These are phyloP conservation scores for Iguana delicatissima DNA, from an alignment of 2,797 vertebrate genomes.

Conservation along the genomic window DNA sequence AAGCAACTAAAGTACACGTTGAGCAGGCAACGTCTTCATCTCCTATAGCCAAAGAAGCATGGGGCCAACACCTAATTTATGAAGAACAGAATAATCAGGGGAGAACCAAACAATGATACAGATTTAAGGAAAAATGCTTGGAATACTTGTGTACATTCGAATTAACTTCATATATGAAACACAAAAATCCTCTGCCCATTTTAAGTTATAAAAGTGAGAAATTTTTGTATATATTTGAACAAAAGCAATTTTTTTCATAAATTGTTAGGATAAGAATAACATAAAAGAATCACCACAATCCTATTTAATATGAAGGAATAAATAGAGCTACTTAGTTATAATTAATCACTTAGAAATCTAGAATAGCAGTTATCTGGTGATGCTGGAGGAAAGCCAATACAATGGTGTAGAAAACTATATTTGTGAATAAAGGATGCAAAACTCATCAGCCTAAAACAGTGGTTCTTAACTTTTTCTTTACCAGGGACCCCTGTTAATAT, in stretches of 20 bases:
- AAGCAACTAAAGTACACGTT: neutral
- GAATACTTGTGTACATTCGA: conserved; percentile 60
- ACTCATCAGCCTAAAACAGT: neutral
- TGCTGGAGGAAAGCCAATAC: neutral
- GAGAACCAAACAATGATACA: conserved; percentile 58
- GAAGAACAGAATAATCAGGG: conserved; percentile 10
- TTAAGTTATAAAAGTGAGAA: conserved; percentile 42
- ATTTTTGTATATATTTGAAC: conserved; percentile 52
- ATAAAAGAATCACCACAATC: conserved; percentile 44
- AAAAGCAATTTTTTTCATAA: conserved; percentile 34
- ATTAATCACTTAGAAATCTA: neutral
- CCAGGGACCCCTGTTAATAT: no score
- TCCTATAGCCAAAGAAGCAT: conserved; percentile 37
- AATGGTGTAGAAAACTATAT: neutral
- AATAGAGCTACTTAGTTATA: conserved; percentile 14
- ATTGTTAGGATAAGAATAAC: conserved; percentile 13
- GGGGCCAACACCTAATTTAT: neutral
- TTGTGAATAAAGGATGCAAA: conserved; percentile 1
- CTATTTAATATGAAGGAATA: conserved; percentile 39
- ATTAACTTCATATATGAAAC: conserved; percentile 48
- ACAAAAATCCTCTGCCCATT: conserved; percentile 43
- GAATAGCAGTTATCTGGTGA: neutral
- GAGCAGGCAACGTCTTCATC: neutral
- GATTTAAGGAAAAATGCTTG: conserved; percentile 67
- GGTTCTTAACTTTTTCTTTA: no score